Conservation (phyloP, 2,113 vertebrate genomes). For the Eleginops maclovinus region DNA sequence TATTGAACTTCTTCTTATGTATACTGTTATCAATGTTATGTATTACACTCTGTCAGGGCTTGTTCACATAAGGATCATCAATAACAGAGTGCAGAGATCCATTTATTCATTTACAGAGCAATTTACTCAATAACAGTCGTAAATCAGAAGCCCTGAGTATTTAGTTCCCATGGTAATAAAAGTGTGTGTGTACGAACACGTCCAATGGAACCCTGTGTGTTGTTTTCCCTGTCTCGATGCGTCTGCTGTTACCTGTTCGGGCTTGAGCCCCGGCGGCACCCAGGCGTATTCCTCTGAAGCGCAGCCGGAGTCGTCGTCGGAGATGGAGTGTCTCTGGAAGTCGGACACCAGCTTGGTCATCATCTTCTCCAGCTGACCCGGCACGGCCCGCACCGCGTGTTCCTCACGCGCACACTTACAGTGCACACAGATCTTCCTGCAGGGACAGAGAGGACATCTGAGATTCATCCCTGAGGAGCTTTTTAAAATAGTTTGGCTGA, state of each 20-base stretch:
- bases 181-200: conserved; percentile 30
- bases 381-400: conserved; percentile 86
- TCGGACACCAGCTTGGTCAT: conserved; percentile 91
- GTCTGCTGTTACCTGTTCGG: conserved; percentile 87
- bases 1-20: too few relatives aligned
- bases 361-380: conserved; percentile 90
- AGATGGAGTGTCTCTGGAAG: conserved; percentile 91
- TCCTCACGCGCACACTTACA: conserved; percentile 93
- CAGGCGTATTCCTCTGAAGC: conserved; percentile 93
- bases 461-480: conserved; percentile 24
- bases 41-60: too few relatives aligned
- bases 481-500: neutral
- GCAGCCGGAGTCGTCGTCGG: conserved; percentile 91
- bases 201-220: neutral
- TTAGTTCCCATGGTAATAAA: conserved; percentile 8
- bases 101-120: conserved; percentile 32
- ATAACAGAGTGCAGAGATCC: conserved; percentile 18
- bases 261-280: conserved; percentile 93
- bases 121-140: conserved; percentile 22
- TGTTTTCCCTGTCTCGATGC: conserved; percentile 1
- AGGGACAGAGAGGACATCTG: conserved; percentile 28
- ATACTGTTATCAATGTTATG: too few relatives aligned
- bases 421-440: conserved; percentile 93
- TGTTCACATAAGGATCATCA: conserved; percentile 16
- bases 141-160: conserved; percentile 14